These are phyloP conservation scores for Chelon auratus DNA, from an alignment of 2,797 vertebrate species.

Conservation along the genomic window DNA sequence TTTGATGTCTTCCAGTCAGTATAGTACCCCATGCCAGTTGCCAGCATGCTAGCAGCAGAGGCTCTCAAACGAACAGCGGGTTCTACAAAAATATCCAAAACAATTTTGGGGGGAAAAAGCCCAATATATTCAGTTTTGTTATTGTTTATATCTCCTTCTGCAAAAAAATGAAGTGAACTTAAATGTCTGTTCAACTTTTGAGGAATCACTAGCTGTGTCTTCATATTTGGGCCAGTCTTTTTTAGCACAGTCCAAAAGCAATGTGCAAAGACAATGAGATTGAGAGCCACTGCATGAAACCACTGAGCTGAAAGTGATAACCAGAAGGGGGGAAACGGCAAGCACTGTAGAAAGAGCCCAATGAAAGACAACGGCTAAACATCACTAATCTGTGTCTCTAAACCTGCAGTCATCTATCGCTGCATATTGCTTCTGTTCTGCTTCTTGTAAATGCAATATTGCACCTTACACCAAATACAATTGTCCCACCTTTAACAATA, in stretches of 20 bases:
- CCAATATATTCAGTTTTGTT: not conserved
- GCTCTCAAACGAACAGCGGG: not conserved
- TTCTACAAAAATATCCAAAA: not conserved
- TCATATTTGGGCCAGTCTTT: constrained; percentile 37
- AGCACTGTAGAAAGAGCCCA: constrained; percentile 8
- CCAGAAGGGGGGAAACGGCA: constrained; percentile 35
- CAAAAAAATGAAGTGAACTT: constrained; percentile 15
- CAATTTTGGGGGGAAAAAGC: not conserved
- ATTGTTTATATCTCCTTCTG: constrained; percentile 2
- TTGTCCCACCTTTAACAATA: constrained; percentile 54
- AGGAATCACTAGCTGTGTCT: constrained; percentile 36
- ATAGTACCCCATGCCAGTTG: too few relatives aligned
- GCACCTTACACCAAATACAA: constrained; percentile 60
- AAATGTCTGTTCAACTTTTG: constrained; percentile 47
- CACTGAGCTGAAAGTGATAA: constrained; percentile 58
- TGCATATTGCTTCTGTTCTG: constrained; percentile 23
- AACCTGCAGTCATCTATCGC: constrained; percentile 58
- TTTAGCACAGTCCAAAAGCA: constrained; percentile 34
- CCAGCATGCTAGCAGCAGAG: not conserved
- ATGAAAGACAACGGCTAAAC: constrained; percentile 46
- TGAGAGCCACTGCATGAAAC: constrained; percentile 36
- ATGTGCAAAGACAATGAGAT: constrained; percentile 46
- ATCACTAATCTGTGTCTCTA: constrained; percentile 59
- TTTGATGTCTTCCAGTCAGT: too few relatives aligned
- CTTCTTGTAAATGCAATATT: constrained; percentile 21